Percentiles rank a stretch among this genome's conserved stretches.
These are phyloP conservation scores for Andrena camellia DNA, from an alignment of 2,888 invertebrate species.

Conservation along the genomic window DNA sequence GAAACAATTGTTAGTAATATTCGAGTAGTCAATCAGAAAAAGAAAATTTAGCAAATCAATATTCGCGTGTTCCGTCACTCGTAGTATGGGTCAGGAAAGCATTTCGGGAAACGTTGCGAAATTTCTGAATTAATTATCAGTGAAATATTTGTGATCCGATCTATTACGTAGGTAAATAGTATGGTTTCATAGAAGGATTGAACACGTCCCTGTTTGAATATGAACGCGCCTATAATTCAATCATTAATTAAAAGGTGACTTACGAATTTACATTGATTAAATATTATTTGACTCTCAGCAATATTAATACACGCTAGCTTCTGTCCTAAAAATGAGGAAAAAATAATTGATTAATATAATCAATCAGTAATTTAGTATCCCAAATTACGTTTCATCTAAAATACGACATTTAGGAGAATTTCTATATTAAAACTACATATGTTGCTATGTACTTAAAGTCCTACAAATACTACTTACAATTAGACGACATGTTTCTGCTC, in stretches of 20 bases:
- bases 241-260: constrained; percentile 11
- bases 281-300: background rate
- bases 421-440: no score
- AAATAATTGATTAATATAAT: background rate
- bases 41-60: background rate
- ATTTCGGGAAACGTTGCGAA: background rate
- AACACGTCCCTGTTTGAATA: background rate
- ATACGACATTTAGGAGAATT: no score
- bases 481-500: no score
- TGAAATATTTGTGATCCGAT: background rate
- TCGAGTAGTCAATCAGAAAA: background rate
- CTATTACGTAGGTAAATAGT: constrained; percentile 8
- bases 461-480: no score
- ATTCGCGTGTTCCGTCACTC: background rate
- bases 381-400: no score
- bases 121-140: constrained; percentile 7
- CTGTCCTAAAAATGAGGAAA: background rate
- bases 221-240: background rate
- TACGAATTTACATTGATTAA: background rate
- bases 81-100: background rate
- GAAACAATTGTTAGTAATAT: background rate
- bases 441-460: no score
- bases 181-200: background rate
- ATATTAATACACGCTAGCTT: background rate
- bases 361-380: no score